Evolutionary conservation across 2,113 vertebrate species (phyloP).

Genomic region (Oxyruncus cristatus): DNA sequence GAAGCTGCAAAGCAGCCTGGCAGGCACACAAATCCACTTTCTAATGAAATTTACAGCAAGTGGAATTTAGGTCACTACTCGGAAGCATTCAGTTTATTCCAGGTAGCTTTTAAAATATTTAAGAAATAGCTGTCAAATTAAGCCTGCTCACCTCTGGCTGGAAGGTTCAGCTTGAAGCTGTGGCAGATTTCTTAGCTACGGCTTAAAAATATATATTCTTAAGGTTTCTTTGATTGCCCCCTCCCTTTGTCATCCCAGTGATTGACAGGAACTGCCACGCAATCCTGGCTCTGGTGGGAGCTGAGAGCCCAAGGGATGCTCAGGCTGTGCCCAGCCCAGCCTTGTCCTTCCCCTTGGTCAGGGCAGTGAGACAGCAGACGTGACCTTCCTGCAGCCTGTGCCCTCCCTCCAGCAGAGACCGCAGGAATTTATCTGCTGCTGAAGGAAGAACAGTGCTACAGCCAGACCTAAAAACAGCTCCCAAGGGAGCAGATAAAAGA

Average conservation of each 20-base stretch:
- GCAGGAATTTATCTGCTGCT: not conserved
- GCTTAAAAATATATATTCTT: not conserved
- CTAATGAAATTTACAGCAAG: conserved; percentile 69
- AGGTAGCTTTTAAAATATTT: conserved; percentile 64
- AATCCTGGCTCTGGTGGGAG: not conserved
- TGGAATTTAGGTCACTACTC: conserved; percentile 68
- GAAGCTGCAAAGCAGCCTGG: conserved; percentile 48
- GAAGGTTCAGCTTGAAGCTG: not conserved
- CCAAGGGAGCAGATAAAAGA: not conserved
- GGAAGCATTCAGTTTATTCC: conserved; percentile 65
- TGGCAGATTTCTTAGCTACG: not conserved
- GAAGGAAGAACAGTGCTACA: not conserved
- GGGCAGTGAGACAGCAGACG: not conserved
- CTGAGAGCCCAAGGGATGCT: not conserved
- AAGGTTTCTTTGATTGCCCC: not conserved
- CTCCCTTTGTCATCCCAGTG: not conserved
- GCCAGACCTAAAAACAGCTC: not conserved
- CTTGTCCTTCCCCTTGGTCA: not conserved
- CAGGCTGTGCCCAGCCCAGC: not conserved
- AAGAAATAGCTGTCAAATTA: conserved; percentile 53
- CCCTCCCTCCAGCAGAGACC: not conserved
- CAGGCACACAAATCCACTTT: conserved; percentile 64
- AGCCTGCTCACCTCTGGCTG: conserved; percentile 2
- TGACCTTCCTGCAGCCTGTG: not conserved
- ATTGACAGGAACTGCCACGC: not conserved